These are phyloP conservation scores for Thalassophryne amazonica DNA, from an alignment of 2,797 vertebrate genomes.

Conservation along the genomic window DNA sequence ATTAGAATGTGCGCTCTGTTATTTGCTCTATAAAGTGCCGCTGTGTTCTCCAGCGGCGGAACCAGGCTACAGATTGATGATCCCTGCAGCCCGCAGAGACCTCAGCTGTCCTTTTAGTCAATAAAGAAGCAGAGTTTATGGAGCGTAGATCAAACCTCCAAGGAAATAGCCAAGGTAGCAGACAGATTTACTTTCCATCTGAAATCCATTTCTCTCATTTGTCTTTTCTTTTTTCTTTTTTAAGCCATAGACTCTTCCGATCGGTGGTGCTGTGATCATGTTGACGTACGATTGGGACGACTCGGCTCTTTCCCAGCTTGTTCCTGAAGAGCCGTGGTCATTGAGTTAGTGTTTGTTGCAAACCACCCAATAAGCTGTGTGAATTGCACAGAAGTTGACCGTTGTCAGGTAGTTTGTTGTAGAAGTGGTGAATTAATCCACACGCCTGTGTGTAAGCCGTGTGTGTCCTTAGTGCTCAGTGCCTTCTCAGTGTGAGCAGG, in stretches of 20 bases:
- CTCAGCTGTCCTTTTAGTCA: conserved; percentile 24
- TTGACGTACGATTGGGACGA: conserved; percentile 1
- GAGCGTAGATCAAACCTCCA: conserved; percentile 24
- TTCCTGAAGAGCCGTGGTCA: conserved; percentile 19
- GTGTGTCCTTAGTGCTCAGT: conserved; percentile 30
- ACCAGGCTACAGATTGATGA: conserved; percentile 38
- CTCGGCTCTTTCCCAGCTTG: neutral
- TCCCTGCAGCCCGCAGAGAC: conserved; percentile 33
- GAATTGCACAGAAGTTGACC: conserved; percentile 42
- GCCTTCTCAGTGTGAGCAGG: conserved; percentile 11
- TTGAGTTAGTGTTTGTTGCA: conserved; percentile 13
- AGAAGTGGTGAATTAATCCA: conserved; percentile 35
- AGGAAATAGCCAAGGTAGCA: conserved; percentile 21
- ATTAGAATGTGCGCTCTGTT: neutral
- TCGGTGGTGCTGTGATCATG: conserved; percentile 3
- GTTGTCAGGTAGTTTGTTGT: conserved; percentile 47
- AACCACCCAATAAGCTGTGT: conserved; percentile 24
- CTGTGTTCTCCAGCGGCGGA: conserved; percentile 4
- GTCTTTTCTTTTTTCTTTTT: conserved; percentile 4
- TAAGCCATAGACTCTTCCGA: neutral
- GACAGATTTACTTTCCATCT: conserved; percentile 28
- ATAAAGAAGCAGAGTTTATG: conserved; percentile 47
- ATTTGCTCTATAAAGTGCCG: neutral
- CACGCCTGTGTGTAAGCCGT: neutral
- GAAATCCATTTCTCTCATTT: conserved; percentile 19